A percentile compares a stretch with the other conserved stretches of the same genome.
These are phyloP conservation scores for Stictocephala bisonia DNA, from an alignment of 2,888 invertebrate genomes.

Conservation along the genomic window DNA sequence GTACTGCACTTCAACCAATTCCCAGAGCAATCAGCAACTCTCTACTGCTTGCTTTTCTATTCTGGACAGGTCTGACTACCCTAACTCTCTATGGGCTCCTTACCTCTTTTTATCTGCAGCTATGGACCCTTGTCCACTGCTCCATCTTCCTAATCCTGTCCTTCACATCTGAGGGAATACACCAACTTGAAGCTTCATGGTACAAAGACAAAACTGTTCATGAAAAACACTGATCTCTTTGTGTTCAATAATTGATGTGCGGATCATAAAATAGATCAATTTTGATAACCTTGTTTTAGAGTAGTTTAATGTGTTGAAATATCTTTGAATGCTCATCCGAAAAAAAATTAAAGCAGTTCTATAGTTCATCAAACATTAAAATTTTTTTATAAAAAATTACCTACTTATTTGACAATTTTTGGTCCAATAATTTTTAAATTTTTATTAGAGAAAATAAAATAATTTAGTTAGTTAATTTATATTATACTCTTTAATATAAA, in stretches of 20 bases:
- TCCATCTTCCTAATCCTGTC: conserved; percentile 50
- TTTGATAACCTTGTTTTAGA: not conserved
- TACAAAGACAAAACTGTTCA: conserved; percentile 34
- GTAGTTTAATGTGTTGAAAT: too few species aligned
- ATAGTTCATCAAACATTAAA: too few species aligned
- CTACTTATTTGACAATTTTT: too few species aligned
- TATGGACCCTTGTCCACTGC: conserved; percentile 48
- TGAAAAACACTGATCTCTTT: conserved; percentile 6
- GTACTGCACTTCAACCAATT: not conserved
- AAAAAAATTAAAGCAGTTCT: too few species aligned
- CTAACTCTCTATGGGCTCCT: conserved; percentile 48
- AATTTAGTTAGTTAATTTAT: too few species aligned
- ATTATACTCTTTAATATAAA: too few species aligned
- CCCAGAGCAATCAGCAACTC: conserved; percentile 63
- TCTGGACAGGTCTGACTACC: conserved; percentile 69
- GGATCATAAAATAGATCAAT: not conserved
- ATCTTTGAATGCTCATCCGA: too few species aligned
- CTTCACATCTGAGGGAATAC: conserved; percentile 52
- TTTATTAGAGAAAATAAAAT: too few species aligned
- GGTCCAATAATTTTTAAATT: too few species aligned
- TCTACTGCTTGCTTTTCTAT: conserved; percentile 70
- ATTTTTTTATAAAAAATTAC: too few species aligned
- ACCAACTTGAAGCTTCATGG: conserved; percentile 52
- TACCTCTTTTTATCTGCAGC: conserved; percentile 43
- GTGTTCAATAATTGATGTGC: not conserved